Percentiles rank a stretch among this genome's conserved stretches.
Conservation (phyloP, 2,888 invertebrate species). For the Artemia sinica region DNA sequence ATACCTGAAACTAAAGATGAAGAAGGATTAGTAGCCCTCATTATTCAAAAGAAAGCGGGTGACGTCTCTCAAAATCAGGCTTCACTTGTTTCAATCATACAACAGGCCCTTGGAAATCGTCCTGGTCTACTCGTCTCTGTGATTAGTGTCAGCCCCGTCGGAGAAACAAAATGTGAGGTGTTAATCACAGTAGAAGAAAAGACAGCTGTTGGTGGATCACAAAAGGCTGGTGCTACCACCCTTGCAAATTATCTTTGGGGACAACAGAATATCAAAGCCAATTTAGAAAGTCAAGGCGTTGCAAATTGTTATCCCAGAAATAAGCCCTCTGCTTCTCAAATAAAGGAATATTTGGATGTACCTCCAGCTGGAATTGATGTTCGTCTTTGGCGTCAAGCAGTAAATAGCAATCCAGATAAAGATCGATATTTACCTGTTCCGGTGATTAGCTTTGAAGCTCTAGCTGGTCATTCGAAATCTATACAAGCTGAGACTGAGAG, state of each 20-base stretch:
- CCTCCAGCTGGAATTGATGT: constrained; percentile 85
- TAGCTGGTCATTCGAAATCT: constrained; percentile 55
- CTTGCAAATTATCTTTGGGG: constrained; percentile 47
- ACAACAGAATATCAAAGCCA: constrained; percentile 46
- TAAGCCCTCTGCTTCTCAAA: constrained; percentile 54
- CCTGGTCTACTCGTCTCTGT: constrained; percentile 61
- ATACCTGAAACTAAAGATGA: constrained; percentile 72
- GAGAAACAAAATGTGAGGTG: constrained; percentile 61
- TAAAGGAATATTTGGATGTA: constrained; percentile 71
- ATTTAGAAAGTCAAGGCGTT: constrained; percentile 50
- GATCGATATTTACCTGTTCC: constrained; percentile 78
- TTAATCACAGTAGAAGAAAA: constrained; percentile 55
- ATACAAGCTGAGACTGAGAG: constrained; percentile 49
- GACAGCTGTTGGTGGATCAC: constrained; percentile 20
- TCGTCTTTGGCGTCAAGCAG: constrained; percentile 87
- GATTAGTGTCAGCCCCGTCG: constrained; percentile 55
- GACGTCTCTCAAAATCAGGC: constrained; percentile 52
- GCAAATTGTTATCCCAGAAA: constrained; percentile 51
- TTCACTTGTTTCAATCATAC: constrained; percentile 46
- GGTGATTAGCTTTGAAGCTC: constrained; percentile 63
- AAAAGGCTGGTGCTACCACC: constrained; percentile 48
- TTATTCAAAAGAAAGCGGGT: constrained; percentile 62
- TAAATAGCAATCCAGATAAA: constrained; percentile 83
- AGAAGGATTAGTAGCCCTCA: constrained; percentile 70
- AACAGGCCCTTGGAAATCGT: constrained; percentile 58